Evolutionary conservation across 2,797 vertebrate species (phyloP), one percentile per base, ranked within the genome.

Genomic region (Hephaestus fuliginosus): DNA sequence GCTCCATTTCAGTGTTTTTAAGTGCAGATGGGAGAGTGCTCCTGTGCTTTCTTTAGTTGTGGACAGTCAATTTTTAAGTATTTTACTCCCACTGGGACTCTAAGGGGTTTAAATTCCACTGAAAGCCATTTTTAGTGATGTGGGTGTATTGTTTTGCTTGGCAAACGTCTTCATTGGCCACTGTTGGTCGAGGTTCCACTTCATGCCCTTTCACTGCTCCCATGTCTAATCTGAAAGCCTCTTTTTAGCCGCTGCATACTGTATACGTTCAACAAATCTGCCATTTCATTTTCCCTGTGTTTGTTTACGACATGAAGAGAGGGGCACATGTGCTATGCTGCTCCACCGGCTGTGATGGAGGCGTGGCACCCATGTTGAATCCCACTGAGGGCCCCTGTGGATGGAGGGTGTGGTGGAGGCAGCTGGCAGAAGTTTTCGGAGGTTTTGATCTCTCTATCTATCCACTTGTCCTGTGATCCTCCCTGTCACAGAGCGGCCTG

Each of bases 121-220:
- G 33, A 70, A 78, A 76, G 86, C 87, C 80, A 80, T 91, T 89
- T 90, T 88, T 82, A 87, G 83, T n/a, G 44, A 80, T 66, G 78
- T 78, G 77, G 88, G 84, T 84, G 82, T 77, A 83, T 81, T 82
- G 85, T 88, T 93, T 84, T 75, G 58, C 60, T 93, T 89, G 82
- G 89, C 83, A 82, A 69, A 78, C 46, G 20, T 85, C 71, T 71
- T 63, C 62, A 65, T 48, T 30, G 76, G 64, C 58, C 72, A 36
- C 63, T 81, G 79, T 52, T 70, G 43, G 46, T 78, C 39, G 73
- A 86, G 49, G 53, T 82, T 81, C 74, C 78, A 60, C 61, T 73
- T 41, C 10, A 56, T 80, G 66, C 52, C 68, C 80, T 84, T 70
- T 84, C 62, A 51, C 84, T 56, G 60, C 75, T 73, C 67, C 81